Percentiles rank a stretch among this genome's conserved stretches.
phyloP scores from a whole-genome alignment of 2,888 invertebrate genomes.

The Amphiduros pacificus region DNA sequence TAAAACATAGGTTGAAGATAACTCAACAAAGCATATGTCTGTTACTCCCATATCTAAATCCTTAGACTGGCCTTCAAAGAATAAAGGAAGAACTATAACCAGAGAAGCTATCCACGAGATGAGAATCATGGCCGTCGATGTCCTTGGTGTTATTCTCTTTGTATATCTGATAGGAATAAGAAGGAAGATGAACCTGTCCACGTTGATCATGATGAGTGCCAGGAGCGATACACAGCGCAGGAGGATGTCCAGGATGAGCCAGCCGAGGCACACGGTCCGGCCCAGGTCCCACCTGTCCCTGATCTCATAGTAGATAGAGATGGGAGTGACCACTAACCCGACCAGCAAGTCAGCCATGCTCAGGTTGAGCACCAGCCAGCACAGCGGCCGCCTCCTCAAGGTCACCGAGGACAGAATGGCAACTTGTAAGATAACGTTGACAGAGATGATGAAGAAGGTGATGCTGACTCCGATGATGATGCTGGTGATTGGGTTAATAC shows the following conservation, averaged over 20 bases:
- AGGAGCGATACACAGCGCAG: slow-evolving; percentile 7
- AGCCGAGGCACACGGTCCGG: slow-evolving; percentile 7
- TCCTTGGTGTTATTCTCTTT: too few species aligned
- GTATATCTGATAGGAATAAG: background rate
- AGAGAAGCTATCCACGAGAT: background rate
- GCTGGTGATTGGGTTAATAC: too few species aligned
- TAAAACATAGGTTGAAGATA: slow-evolving; percentile 4
- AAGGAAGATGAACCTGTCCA: slow-evolving; percentile 7
- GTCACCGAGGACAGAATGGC: too few species aligned
- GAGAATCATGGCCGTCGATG: too few species aligned
- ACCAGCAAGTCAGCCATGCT: slow-evolving; percentile 6
- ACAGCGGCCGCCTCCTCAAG: too few species aligned
- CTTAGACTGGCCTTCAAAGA: slow-evolving; percentile 7
- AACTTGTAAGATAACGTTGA: too few species aligned
- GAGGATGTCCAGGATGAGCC: slow-evolving; percentile 8
- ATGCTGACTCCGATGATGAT: too few species aligned
- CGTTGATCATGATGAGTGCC: slow-evolving; percentile 6
- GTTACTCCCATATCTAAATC: background rate
- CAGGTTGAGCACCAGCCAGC: slow-evolving; percentile 11
- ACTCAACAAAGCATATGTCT: slow-evolving; percentile 9
- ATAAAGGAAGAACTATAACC: slow-evolving; percentile 1
- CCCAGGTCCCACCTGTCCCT: slow-evolving; percentile 7
- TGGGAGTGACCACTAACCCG: slow-evolving; percentile 1
- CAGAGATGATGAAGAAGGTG: too few species aligned
- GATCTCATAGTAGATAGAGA: background rate